Conservation (phyloP, 2,113 vertebrate species). For the Antigone vipio region DNA sequence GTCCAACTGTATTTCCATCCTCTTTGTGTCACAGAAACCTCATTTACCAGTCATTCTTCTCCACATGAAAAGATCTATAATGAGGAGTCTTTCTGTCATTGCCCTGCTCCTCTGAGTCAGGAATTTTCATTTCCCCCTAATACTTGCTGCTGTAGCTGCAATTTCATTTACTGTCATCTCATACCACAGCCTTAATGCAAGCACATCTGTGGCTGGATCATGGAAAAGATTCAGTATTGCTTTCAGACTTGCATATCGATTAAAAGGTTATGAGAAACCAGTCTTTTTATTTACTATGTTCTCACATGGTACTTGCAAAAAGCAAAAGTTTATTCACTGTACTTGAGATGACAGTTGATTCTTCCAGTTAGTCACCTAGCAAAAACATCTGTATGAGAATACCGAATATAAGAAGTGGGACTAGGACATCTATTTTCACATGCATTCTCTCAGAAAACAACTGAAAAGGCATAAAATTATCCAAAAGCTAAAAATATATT, state of each 20-base stretch:
- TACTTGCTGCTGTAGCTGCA: conserved; percentile 61
- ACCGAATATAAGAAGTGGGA: background rate
- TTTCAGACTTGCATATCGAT: background rate
- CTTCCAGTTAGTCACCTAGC: background rate
- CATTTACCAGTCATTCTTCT: conserved; percentile 70
- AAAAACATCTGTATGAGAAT: background rate
- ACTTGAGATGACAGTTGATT: background rate
- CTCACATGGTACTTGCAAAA: background rate
- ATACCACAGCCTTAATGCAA: conserved; percentile 41
- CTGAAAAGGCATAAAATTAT: background rate
- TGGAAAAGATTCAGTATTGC: background rate
- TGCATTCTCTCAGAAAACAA: background rate
- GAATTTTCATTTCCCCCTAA: conserved; percentile 61
- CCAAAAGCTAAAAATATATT: background rate
- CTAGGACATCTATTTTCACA: background rate
- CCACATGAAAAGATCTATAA: conserved; percentile 66
- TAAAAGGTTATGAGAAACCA: background rate
- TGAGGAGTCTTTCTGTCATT: conserved; percentile 68
- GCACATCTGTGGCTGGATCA: conserved; percentile 57
- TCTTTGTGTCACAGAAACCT: conserved; percentile 66
- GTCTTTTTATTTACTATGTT: conserved; percentile 9
- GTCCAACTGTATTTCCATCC: conserved; percentile 65
- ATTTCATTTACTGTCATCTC: conserved; percentile 53
- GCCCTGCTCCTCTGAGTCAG: conserved; percentile 65
- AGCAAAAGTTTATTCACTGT: background rate